Percentiles rank a stretch among this genome's conserved stretches.
Conservation (phyloP, 1,140 invertebrate genomes). For the Danaus plexippus region DNA sequence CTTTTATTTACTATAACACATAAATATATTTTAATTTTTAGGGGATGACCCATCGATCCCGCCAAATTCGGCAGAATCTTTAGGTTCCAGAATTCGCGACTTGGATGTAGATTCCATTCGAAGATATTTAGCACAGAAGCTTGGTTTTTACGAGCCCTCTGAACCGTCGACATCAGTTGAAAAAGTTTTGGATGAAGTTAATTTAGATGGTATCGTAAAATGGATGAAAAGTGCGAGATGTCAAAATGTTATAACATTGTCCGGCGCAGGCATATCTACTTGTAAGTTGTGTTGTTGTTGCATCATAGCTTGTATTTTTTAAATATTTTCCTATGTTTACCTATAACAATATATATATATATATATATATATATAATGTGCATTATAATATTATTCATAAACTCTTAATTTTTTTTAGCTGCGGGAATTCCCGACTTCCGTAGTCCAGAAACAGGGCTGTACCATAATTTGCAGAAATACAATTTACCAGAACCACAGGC, state of each 20-base stretch:
- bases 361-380: too few relatives aligned
- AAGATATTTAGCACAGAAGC: conserved; percentile 61
- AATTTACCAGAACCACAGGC: conserved; percentile 93
- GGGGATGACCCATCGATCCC: conserved; percentile 40
- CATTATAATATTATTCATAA: conserved; percentile 1
- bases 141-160: conserved; percentile 54
- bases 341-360: neutral
- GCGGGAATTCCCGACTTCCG: conserved; percentile 96
- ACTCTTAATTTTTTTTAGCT: conserved; percentile 73
- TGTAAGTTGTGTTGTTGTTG: conserved; percentile 76
- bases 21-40: conserved; percentile 16
- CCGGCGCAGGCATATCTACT: conserved; percentile 95
- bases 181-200: conserved; percentile 64
- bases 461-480: conserved; percentile 93
- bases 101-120: conserved; percentile 63
- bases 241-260: conserved; percentile 92
- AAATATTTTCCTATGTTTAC: neutral
- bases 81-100: conserved; percentile 49
- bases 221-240: conserved; percentile 78
- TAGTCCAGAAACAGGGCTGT: conserved; percentile 91
- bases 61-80: conserved; percentile 49
- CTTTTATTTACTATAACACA: too few relatives aligned
- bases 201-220: conserved; percentile 61
- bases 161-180: conserved; percentile 37
- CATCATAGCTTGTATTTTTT: neutral